phyloP scores from a whole-genome alignment of 2,797 vertebrate species.

The Hemitrygon akajei region DNA sequence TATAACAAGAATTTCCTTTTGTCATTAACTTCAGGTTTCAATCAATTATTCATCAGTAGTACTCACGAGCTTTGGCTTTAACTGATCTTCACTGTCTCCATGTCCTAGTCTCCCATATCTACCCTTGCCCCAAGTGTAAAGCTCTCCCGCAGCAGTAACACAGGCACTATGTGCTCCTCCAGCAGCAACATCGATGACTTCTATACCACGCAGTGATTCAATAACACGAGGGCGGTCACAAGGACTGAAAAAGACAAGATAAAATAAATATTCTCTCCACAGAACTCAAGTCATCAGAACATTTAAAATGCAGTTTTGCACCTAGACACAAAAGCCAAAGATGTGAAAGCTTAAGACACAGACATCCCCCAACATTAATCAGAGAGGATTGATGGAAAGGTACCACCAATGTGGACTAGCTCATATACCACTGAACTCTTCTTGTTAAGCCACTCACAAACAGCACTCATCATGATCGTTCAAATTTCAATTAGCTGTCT shows the following conservation, averaged over 20 bases:
- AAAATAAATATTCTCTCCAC: background rate
- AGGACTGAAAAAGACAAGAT: conserved; percentile 60
- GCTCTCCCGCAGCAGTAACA: conserved; percentile 87
- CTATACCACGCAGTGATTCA: conserved; percentile 87
- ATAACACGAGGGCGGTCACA: conserved; percentile 95
- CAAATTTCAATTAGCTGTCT: background rate
- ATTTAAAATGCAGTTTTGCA: background rate
- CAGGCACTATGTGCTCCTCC: conserved; percentile 95
- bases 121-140: conserved; percentile 97
- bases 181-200: conserved; percentile 90
- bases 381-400: background rate
- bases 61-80: conserved; percentile 90
- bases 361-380: background rate
- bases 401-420: background rate
- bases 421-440: background rate
- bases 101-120: conserved; percentile 91
- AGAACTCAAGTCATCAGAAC: background rate
- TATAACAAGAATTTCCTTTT: background rate
- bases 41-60: background rate
- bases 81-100: conserved; percentile 95
- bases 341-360: background rate
- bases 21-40: background rate
- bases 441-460: background rate
- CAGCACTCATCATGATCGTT: too few relatives aligned
- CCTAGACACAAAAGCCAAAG: background rate